Conservation (phyloP, 30 jellyfish, hydroid and myxozoan species). For the Aurelia sp. region DNA sequence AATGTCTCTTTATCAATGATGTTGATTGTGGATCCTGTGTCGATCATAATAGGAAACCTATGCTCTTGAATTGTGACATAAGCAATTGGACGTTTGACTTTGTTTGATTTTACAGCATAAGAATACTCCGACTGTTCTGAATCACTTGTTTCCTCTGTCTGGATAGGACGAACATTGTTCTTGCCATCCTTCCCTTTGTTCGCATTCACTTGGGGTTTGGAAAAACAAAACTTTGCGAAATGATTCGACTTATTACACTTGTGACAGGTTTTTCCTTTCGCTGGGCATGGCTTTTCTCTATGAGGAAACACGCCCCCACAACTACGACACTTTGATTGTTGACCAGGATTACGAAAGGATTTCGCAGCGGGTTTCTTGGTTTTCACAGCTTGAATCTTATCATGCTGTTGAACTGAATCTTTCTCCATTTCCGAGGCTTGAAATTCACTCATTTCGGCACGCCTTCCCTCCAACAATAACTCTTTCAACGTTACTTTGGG, state of each 20-base stretch:
- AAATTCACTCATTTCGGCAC: neutral
- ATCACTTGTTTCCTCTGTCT: no score
- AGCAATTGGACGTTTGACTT: no score
- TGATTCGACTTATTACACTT: conserved; percentile 1
- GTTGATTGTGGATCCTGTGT: no score
- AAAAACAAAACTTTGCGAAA: neutral
- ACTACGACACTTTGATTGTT: neutral
- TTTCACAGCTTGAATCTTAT: neutral
- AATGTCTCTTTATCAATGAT: no score
- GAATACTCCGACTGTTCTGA: no score
- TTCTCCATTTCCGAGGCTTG: conserved; percentile 6
- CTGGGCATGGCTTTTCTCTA: conserved; percentile 2
- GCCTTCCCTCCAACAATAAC: conserved; percentile 1
- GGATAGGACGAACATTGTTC: no score
- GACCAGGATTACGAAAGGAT: no score
- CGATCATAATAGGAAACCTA: no score
- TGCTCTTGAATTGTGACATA: no score
- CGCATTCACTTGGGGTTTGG: no score
- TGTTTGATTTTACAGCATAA: no score
- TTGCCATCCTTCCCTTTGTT: no score
- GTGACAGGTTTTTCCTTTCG: neutral
- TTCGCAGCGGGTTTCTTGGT: neutral
- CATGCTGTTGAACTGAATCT: neutral
- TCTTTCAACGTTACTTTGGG: neutral
- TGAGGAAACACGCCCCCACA: conserved; percentile 13